Base-by-base conservation (phyloP, 1,140 invertebrate species). In the Tribolium madens region DNA sequence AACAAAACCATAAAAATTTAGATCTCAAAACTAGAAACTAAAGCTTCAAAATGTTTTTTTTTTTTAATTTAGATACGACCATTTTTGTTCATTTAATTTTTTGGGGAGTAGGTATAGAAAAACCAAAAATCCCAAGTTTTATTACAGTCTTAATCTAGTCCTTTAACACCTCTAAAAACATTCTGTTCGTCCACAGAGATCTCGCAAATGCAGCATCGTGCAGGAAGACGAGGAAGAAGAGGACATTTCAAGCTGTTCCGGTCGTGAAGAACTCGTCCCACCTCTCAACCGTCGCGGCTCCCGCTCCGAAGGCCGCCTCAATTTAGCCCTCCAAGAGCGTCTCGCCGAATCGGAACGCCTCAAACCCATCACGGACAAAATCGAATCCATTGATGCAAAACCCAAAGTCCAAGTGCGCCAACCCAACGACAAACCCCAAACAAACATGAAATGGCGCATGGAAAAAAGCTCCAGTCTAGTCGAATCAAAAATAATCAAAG, bases 141-240 rank as follows among this genome's bases (percentile, higher is more conserved):
- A n/a, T n/a, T n/a, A n/a, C n/a, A n/a, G n/a, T n/a, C n/a, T n/a
- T n/a, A n/a, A n/a, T n/a, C n/a, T 31, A 3, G 26, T 31, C 6
- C 6, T 31, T 31, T 31, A 3, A 6, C 2, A 31, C 26, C 6
- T 3, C 6, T 31, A 3, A 6, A 42, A 68, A 12, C 6, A 6
- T 47, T 47, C 4, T 26, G 0, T 48, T 77, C 76, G 73, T 53
- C 83, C 82, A 5, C 81, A 90, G 88, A 87, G 94, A 53, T 91
- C 90, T 31, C 89, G 95, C 52, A 96, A 97, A 83, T 97, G 95
- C 86, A 95, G 94, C 81, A 96, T 96, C 80, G 95, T 96, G 4
- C 92, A 92, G 79, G 95, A 95, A 86, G 94, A 95, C 82, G 94
- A 95, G 80, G 94, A 94, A 80, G 92, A 93, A 84, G 92, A 92